phyloP scores from a whole-genome alignment of 2,888 invertebrate genomes.

The Charanyca ferruginea region DNA sequence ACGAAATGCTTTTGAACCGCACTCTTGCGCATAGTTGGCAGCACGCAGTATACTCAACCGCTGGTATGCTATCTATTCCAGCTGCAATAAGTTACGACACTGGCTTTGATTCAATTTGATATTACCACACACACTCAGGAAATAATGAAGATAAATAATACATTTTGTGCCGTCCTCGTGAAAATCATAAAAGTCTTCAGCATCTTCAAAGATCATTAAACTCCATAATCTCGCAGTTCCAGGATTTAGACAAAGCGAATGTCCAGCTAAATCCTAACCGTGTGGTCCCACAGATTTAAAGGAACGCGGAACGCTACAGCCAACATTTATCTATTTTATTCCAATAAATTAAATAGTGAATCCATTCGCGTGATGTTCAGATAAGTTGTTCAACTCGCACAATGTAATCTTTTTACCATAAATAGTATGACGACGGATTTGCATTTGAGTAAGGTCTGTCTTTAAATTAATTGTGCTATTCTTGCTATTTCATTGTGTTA shows the following conservation, averaged over 20 bases:
- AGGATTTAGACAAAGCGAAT: constrained; percentile 23
- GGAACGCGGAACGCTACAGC: constrained; percentile 87
- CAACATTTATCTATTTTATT: constrained; percentile 88
- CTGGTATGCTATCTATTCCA: constrained; percentile 3
- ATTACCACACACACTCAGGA: too few species aligned
- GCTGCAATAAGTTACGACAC: constrained; percentile 2
- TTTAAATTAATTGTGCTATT: constrained; percentile 86
- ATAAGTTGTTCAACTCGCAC: constrained; percentile 85
- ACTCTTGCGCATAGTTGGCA: constrained; percentile 35
- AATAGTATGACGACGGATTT: constrained; percentile 86
- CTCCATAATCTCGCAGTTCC: constrained; percentile 1
- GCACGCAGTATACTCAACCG: background rate
- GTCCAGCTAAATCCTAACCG: constrained; percentile 38
- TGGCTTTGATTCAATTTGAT: background rate
- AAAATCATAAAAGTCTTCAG: constrained; percentile 30
- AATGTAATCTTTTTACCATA: constrained; percentile 91
- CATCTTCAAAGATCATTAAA: constrained; percentile 15
- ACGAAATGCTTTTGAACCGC: constrained; percentile 45
- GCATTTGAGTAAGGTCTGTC: constrained; percentile 86
- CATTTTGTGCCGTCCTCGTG: too few species aligned
- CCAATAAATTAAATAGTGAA: constrained; percentile 88
- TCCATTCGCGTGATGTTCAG: constrained; percentile 84
- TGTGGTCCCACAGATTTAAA: constrained; percentile 61
- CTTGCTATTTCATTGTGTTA: constrained; percentile 87
- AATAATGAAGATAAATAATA: too few species aligned